Evolutionary conservation across 2,797 vertebrate species (phyloP).

Genomic region (Dallia pectoralis): DNA sequence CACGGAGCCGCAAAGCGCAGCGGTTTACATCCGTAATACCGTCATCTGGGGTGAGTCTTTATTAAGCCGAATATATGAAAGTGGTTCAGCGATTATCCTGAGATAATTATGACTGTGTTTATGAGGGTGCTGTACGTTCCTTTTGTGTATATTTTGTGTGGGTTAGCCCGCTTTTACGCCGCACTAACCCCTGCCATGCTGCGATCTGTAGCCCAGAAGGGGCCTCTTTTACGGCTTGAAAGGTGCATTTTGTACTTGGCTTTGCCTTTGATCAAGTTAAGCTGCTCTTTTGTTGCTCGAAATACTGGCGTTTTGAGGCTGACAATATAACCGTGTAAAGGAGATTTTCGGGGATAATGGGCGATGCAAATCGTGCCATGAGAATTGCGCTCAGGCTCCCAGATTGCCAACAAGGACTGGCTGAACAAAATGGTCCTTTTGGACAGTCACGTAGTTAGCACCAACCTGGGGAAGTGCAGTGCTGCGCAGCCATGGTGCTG

Average conservation of each 20-base stretch:
- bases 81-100: conserved; percentile 25
- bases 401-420: conserved; percentile 79
- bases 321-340: conserved; percentile 93
- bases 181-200: conserved; percentile 79
- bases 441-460: conserved; percentile 60
- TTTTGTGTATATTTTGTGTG: conserved; percentile 70
- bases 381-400: conserved; percentile 85
- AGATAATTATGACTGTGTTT: conserved; percentile 35
- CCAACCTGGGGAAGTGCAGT: conserved; percentile 66
- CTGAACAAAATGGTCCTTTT: conserved; percentile 70
- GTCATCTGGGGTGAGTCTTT: conserved; percentile 10
- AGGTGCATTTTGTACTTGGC: conserved; percentile 90
- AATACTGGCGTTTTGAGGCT: conserved; percentile 79
- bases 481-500: conserved; percentile 72
- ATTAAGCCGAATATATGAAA: conserved; percentile 19
- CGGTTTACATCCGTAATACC: conserved; percentile 56
- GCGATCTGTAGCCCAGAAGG: conserved; percentile 75
- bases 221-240: conserved; percentile 85
- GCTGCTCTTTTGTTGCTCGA: conserved; percentile 87
- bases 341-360: conserved; percentile 90
- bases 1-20: conserved; percentile 78
- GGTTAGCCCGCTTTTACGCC: conserved; percentile 79
- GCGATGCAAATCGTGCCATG: conserved; percentile 94
- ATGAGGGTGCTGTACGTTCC: conserved; percentile 50
- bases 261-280: conserved; percentile 90